Percentiles rank a stretch among this genome's conserved stretches.
Conservation (phyloP, 2,113 vertebrate species). For the Daubentonia madagascariensis region DNA sequence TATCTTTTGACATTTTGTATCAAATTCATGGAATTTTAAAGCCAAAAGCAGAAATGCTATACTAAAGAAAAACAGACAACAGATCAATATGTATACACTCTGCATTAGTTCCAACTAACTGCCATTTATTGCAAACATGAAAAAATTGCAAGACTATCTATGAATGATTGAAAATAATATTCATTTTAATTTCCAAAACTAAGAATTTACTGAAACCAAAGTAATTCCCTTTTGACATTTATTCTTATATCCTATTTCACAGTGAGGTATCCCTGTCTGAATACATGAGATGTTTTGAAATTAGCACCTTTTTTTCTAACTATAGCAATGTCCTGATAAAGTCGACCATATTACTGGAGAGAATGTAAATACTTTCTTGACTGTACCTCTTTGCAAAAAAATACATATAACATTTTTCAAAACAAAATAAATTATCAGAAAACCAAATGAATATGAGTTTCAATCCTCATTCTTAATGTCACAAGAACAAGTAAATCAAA, state of each 20-base stretch:
- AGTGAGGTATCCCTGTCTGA: neutral
- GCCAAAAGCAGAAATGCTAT: neutral
- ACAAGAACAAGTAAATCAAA: neutral
- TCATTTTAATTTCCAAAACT: conserved; percentile 28
- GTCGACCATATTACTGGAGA: neutral
- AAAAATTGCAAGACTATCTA: neutral
- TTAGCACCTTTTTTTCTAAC: neutral
- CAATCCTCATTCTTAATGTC: neutral
- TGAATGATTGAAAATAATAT: conserved; percentile 2
- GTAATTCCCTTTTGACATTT: conserved; percentile 32
- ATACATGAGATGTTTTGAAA: neutral
- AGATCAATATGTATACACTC: neutral
- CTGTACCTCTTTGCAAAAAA: neutral
- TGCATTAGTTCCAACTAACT: conserved; percentile 23
- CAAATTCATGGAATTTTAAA: conserved; percentile 26
- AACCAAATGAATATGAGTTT: neutral
- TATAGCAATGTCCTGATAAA: neutral
- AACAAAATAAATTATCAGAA: neutral
- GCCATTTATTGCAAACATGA: neutral
- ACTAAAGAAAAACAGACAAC: neutral
- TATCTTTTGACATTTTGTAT: neutral
- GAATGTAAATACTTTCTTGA: neutral
- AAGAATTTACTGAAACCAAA: conserved; percentile 51
- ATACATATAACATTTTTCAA: neutral
- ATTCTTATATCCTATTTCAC: conserved; percentile 6